A percentile compares a stretch with the other conserved stretches of the same genome.
phyloP scores from a whole-genome alignment of 2,888 invertebrate genomes.

The Drosophila rellima region DNA sequence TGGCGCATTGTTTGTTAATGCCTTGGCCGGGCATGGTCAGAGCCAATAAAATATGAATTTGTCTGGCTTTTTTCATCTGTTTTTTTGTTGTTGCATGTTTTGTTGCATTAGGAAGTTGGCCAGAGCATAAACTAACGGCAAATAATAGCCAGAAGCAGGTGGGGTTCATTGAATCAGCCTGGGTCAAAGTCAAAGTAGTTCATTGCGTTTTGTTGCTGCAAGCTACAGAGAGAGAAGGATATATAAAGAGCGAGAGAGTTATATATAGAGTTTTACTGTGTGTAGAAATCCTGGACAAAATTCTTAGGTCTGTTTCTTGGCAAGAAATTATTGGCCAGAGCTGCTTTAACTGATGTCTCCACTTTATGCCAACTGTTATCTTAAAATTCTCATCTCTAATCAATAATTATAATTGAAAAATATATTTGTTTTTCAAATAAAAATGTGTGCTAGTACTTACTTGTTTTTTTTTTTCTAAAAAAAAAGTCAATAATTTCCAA shows the following conservation, averaged over 20 bases:
- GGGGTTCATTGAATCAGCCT: constrained; percentile 60
- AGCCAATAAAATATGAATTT: constrained; percentile 81
- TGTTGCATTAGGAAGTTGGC: constrained; percentile 47
- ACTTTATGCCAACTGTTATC: too few relatives aligned
- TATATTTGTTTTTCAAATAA: too few relatives aligned
- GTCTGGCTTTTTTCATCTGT: constrained; percentile 45
- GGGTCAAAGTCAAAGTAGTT: constrained; percentile 60
- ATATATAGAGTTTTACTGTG: neutral
- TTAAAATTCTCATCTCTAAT: too few relatives aligned
- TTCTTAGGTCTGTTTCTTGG: neutral
- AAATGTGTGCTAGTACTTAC: too few relatives aligned
- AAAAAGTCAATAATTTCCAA: too few relatives aligned
- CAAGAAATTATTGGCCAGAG: neutral
- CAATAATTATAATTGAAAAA: too few relatives aligned
- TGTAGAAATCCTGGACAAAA: neutral
- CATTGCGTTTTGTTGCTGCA: constrained; percentile 32
- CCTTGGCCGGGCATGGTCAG: constrained; percentile 64
- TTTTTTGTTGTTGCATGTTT: constrained; percentile 25
- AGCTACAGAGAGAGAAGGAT: neutral
- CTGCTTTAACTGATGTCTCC: too few relatives aligned
- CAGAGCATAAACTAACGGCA: constrained; percentile 61
- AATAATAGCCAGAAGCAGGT: constrained; percentile 64
- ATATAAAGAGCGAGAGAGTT: neutral
- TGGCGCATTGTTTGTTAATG: constrained; percentile 78
- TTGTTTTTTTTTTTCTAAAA: too few relatives aligned